Evolutionary conservation across 2,888 invertebrate genomes (phyloP), one percentile per base, ranked within the genome.

Genomic region (Thereva unica): DNA sequence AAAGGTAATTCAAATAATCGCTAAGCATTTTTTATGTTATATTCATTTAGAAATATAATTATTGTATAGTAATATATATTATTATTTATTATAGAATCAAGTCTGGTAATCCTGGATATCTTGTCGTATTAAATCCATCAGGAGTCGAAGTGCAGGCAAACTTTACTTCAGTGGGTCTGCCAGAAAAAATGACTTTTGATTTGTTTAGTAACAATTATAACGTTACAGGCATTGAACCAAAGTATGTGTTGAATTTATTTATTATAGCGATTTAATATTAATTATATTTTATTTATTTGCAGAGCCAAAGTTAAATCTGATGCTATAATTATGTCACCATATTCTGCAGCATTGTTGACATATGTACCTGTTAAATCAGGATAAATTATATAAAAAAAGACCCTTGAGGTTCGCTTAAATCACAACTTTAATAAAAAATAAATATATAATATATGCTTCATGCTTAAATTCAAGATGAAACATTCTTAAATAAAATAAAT

Each of bases 101-200:
- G 78, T 79, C 85, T 12, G 91, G 90, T 0, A 89, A 87, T 81
- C 90, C 90, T 1, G 92, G 92, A 23, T 90, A 87, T 80, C 82
- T 90, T 72, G 88, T 90, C 35, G 85, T 88, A 56, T 86, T 86
- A 74, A 92, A 93, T 81, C 86, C 89, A 10, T 82, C 83, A 1
- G 78, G 78, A 7, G 75, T 78, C 40, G 76, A 76, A 4, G 82
- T 81, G 6, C 76, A 77, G 3, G 85, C 86, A 56, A 84, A 90
- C 76, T 83, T 91, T 53, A 83, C 84, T 0, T 72, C 74, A 4
- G 74, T 85, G 40, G 74, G 80, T 2, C 77, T 90, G 68, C 85
- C 90, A 0, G 81, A 80, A 8, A 83, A 86, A 73, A 83, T 91
- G 75, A 85, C 86, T 38, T 83, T 90, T n/a, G 78, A 84, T 63